phyloP scores from a whole-genome alignment of 2,113 vertebrate species.

The Gobio gobio region DNA sequence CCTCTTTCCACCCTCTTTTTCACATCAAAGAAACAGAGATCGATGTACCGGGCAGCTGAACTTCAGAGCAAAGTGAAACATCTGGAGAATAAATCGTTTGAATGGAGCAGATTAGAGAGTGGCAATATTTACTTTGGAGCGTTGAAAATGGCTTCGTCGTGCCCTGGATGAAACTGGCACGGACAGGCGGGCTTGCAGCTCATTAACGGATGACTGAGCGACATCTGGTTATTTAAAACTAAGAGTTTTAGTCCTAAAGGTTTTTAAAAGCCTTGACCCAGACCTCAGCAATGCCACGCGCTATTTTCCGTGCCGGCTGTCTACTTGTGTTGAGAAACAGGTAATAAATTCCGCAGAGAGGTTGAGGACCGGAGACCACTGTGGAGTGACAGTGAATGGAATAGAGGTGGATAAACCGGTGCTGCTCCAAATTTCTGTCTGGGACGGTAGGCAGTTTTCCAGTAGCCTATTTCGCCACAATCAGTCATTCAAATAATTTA shows the following conservation, averaged over 20 bases:
- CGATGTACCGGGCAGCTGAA: slow-evolving; percentile 57
- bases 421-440: slow-evolving; percentile 32
- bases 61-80: slow-evolving; percentile 63
- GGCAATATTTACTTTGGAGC: slow-evolving; percentile 54
- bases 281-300: slow-evolving; percentile 31
- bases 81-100: slow-evolving; percentile 67
- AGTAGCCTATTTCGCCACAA: slow-evolving; percentile 2
- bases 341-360: slow-evolving; percentile 64
- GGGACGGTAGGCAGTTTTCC: slow-evolving; percentile 34
- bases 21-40: slow-evolving; percentile 64
- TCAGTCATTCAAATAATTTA: slow-evolving; percentile 18
- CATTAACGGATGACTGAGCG: slow-evolving; percentile 42
- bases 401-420: slow-evolving; percentile 38
- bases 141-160: slow-evolving; percentile 29
- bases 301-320: slow-evolving; percentile 65
- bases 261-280: slow-evolving; percentile 40
- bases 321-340: slow-evolving; percentile 63
- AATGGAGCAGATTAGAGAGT: slow-evolving; percentile 54
- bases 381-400: slow-evolving; percentile 7
- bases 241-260: neutral
- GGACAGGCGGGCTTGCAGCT: slow-evolving; percentile 18
- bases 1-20: slow-evolving; percentile 46
- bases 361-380: slow-evolving; percentile 43
- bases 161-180: slow-evolving; percentile 38
- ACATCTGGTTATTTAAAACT: slow-evolving; percentile 60